Evolutionary conservation across 1,140 invertebrate genomes (phyloP), one percentile per base, ranked within the genome.

Genomic region (Aphis gossypii): DNA sequence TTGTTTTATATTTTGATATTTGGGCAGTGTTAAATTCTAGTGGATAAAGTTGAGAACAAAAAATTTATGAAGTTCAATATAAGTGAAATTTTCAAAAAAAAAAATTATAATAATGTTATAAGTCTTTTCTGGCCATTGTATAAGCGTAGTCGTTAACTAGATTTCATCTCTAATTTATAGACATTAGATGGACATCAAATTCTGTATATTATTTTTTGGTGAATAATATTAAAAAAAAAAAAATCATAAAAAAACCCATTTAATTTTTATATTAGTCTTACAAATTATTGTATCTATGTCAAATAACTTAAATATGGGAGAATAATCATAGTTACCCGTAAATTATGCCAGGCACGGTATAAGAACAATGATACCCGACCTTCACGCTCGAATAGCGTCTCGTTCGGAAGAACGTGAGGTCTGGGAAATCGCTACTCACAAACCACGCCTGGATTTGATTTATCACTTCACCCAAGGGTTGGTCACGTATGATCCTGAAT

Each of bases 401-500:
- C 14, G 14, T n/a, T 76, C n/a, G 5, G 60, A n/a, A 76, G 30
- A 6, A 76, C 60, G 60, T 76, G 60, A 76, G 60, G n/a, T 76
- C 60, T 35, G n/a, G 5, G 60, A 14, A 76, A 76, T n/a, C n/a
- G 60, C 60, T 76, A n/a, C 60, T 76, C 30, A 5, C 60, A 76
- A 18, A n/a, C 30, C 60, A 76, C n/a, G 60, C n/a, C 60, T 76
- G 60, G n/a, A 76, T 76, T 76, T 76, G 60, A 76, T 76, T 76
- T 76, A 76, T 76, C 60, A n/a, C 60, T 76, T 68, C 30, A 14
- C 30, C 14, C 14, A n/a, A 76, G 60, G 60, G 60, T 76, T n/a
- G 60, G 60, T 76, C 60, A 76, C 60, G 60, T 76, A 76, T 76
- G 60, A 76, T 76, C 60, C n/a, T 76, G 30, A 76, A 76, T 76